phyloP scores from a whole-genome alignment of 1,140 invertebrate species.

The Lithobius niger region DNA sequence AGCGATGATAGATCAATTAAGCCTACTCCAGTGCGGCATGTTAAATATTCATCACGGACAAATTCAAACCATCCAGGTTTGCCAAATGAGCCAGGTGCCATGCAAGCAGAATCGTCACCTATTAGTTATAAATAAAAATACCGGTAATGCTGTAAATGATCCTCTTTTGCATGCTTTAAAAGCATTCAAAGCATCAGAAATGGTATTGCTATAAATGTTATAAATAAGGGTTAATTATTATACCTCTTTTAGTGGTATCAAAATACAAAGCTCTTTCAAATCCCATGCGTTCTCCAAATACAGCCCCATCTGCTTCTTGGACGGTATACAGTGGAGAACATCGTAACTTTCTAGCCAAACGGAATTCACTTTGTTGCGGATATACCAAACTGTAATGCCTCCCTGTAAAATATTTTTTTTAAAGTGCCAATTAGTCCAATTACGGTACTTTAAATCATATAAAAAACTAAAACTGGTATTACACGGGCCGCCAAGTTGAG shows the following conservation, averaged over 20 bases:
- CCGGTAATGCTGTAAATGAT: neutral
- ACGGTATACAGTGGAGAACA: constrained; percentile 41
- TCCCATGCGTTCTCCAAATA: constrained; percentile 44
- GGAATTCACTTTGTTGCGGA: constrained; percentile 26
- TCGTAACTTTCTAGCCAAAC: constrained; percentile 35
- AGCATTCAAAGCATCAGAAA: neutral
- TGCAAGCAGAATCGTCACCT: neutral
- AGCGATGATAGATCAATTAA: constrained; percentile 45
- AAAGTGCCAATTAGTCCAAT: too few species aligned
- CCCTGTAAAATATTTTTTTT: neutral
- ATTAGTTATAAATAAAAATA: neutral
- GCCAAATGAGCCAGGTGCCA: constrained; percentile 22
- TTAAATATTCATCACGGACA: constrained; percentile 41
- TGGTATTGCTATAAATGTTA: neutral
- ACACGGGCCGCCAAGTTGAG: too few species aligned
- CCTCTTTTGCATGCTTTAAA: neutral
- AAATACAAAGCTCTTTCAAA: constrained; percentile 44
- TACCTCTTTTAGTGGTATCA: constrained; percentile 14
- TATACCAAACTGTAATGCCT: constrained; percentile 21
- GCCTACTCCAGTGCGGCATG: constrained; percentile 41
- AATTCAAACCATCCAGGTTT: constrained; percentile 41
- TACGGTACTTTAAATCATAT: too few species aligned
- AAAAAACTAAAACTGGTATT: too few species aligned
- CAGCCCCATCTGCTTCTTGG: constrained; percentile 36
- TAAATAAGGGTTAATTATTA: neutral